These are phyloP conservation scores for Tyrophagus putrescentiae DNA, from an alignment of 1,140 invertebrate genomes.

Conservation along the genomic window DNA sequence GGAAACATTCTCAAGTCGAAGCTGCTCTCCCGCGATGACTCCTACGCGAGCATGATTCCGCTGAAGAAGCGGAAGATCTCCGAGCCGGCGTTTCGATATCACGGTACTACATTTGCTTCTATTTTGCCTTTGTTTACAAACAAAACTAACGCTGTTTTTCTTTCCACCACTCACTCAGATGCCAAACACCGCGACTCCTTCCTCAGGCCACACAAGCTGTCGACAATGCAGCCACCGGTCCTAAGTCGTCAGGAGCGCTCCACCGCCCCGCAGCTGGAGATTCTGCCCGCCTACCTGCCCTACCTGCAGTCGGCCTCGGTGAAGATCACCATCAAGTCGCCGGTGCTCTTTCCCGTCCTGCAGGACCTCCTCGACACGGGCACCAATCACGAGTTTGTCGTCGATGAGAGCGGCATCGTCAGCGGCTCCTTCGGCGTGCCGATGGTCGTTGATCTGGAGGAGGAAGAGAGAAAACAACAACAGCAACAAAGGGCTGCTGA, in stretches of 20 bases:
- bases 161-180: not conserved
- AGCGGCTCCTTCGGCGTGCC: not conserved
- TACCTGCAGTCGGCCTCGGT: slow-evolving; percentile 9
- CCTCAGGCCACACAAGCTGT: not conserved
- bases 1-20: slow-evolving; percentile 28
- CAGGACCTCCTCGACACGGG: not conserved
- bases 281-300: slow-evolving; percentile 22
- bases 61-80: slow-evolving; percentile 31
- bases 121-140: not conserved
- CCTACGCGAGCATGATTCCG: slow-evolving; percentile 15
- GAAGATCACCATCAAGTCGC: slow-evolving; percentile 20
- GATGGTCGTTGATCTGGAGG: not conserved
- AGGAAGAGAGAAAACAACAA: not conserved
- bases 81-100: slow-evolving; percentile 23
- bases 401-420: not conserved
- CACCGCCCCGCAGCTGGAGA: slow-evolving; percentile 9
- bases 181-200: not conserved
- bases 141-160: slow-evolving; percentile 2
- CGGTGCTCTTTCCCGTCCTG: slow-evolving; percentile 20
- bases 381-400: slow-evolving; percentile 9
- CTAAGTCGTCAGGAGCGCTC: not conserved
- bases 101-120: not conserved
- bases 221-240: slow-evolving; percentile 6
- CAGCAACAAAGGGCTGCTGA: not conserved
- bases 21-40: slow-evolving; percentile 20